These are phyloP conservation scores for Capitulum mitella DNA, from an alignment of 2,888 invertebrate genomes.

Conservation along the genomic window DNA sequence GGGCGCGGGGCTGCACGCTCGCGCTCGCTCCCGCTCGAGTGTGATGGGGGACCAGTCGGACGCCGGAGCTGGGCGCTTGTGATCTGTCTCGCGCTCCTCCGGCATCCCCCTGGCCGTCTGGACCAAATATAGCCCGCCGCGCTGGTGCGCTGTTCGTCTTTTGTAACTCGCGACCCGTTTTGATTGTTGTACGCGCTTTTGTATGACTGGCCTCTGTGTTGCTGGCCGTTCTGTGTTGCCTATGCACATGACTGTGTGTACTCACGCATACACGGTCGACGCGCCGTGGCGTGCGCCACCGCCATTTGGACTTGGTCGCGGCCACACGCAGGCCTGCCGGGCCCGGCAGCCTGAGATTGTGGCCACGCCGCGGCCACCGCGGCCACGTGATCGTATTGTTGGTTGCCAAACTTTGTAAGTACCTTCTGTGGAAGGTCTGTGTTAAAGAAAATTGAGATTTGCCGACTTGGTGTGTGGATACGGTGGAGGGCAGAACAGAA, in stretches of 20 bases:
- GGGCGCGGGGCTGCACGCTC: neutral
- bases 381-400: constrained; percentile 16
- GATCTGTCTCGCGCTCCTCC: too few relatives aligned
- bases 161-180: constrained; percentile 1
- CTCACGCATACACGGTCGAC: neutral
- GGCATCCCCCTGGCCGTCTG: neutral
- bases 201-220: neutral
- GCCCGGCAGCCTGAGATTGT: too few relatives aligned
- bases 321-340: too few relatives aligned
- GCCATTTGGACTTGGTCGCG: too few relatives aligned
- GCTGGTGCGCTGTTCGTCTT: neutral
- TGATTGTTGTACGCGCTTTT: neutral
- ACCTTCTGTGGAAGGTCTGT: constrained; percentile 23
- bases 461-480: too few relatives aligned
- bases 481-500: too few relatives aligned
- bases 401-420: constrained; percentile 18
- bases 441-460: constrained; percentile 23
- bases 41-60: neutral
- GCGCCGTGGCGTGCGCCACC: neutral
- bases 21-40: neutral
- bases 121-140: constrained; percentile 6
- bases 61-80: neutral
- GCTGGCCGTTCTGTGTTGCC: constrained; percentile 15
- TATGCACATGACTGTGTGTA: neutral
- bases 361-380: too few relatives aligned